These are phyloP conservation scores for Connochaetes taurinus DNA, from an alignment of 2,113 vertebrate species.

Conservation along the genomic window DNA sequence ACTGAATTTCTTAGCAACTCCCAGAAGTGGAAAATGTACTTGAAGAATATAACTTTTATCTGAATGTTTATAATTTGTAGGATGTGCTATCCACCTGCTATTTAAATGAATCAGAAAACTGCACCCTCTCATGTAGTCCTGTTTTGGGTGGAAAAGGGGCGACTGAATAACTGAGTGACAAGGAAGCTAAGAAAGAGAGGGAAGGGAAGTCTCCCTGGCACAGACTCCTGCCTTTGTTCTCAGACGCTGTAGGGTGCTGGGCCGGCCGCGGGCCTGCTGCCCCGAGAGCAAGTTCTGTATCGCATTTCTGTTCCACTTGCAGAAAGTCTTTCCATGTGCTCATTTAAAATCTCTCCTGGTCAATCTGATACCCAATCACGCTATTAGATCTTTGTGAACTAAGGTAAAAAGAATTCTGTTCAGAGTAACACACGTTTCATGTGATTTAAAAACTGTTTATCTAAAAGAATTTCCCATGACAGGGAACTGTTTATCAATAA, in stretches of 20 bases:
- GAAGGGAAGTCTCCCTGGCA: neutral
- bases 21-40: neutral
- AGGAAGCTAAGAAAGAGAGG: neutral
- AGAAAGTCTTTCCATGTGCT: neutral
- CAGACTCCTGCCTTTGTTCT: neutral
- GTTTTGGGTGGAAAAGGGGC: neutral
- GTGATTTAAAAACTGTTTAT: neutral
- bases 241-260: neutral
- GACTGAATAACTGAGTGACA: neutral
- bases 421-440: neutral
- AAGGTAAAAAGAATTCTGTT: neutral
- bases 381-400: neutral
- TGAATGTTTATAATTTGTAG: neutral
- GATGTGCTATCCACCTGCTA: neutral
- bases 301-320: neutral
- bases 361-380: neutral
- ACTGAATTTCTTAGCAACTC: neutral
- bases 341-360: conserved; percentile 11
- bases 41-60: neutral
- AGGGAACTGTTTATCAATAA: neutral
- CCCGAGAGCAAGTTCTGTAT: neutral
- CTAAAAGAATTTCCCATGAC: neutral
- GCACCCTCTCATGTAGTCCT: neutral
- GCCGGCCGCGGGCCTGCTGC: rapidly evolving
- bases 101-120: neutral